phyloP scores from a whole-genome alignment of 2,888 invertebrate genomes.

The Lamellibrachia columna region DNA sequence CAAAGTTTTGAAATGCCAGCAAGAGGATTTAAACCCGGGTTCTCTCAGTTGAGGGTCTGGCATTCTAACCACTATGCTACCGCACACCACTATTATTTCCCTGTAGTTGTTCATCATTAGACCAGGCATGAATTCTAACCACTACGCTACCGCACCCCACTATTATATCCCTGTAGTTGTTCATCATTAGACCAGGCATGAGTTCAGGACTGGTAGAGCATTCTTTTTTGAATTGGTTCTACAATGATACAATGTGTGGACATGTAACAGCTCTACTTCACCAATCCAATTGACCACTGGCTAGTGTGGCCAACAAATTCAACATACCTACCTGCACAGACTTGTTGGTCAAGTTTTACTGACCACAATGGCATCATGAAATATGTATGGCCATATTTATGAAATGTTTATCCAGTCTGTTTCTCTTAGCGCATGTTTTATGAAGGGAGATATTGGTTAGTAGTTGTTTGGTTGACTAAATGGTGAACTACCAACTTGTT shows the following conservation, averaged over 20 bases:
- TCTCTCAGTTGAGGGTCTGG: too few species aligned
- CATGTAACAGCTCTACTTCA: background rate
- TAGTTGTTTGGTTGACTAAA: too few species aligned
- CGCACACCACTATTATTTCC: too few species aligned
- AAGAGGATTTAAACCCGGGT: too few species aligned
- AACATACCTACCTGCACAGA: background rate
- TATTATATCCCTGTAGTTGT: background rate
- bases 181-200: background rate
- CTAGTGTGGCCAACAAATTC: background rate
- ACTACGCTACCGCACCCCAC: too few species aligned
- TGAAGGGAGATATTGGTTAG: too few species aligned
- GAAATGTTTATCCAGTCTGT: too few species aligned
- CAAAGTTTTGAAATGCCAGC: too few species aligned
- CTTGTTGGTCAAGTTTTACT: background rate
- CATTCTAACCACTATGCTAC: background rate
- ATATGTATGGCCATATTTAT: background rate
- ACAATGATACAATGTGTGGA: background rate
- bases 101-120: background rate
- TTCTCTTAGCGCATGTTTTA: too few species aligned
- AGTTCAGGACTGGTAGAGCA: background rate
- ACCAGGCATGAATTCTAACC: background rate
- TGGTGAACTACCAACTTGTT: too few species aligned
- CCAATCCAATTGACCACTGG: conserved; percentile 5
- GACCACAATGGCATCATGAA: background rate
- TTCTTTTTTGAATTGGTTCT: background rate